These are phyloP conservation scores for Apolygus lucorum DNA, from an alignment of 1,140 invertebrate species.

Conservation along the genomic window DNA sequence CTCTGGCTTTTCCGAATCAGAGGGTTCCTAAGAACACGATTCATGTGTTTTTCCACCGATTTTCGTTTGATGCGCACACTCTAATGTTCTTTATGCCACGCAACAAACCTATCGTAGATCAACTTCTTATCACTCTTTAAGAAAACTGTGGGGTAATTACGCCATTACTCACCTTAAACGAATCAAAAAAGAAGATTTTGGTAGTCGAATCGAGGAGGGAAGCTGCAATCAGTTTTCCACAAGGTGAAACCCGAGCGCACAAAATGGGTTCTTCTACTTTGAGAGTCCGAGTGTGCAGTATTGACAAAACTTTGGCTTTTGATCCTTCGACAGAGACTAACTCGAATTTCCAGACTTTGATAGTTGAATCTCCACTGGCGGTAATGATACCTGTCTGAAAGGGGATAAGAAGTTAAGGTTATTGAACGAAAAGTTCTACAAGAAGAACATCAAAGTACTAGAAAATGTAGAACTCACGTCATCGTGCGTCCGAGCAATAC, in stretches of 20 bases:
- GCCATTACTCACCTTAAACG: conserved; percentile 82
- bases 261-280: conserved; percentile 80
- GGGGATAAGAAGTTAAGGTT: no score
- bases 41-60: no score
- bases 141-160: no score
- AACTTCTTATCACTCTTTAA: no score
- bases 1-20: no score
- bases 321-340: conserved; percentile 54
- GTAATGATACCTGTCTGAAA: conserved; percentile 72
- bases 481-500: conserved; percentile 64
- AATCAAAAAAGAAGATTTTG: conserved; percentile 90
- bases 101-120: no score
- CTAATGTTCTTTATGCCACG: no score
- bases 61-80: no score
- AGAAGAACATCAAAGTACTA: no score
- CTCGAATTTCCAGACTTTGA: conserved; percentile 94
- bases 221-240: conserved; percentile 81
- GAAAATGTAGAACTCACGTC: conserved; percentile 46
- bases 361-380: conserved; percentile 78
- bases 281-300: conserved; percentile 69
- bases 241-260: conserved; percentile 71
- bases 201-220: conserved; percentile 87
- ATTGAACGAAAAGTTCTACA: no score
- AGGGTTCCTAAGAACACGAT: no score
- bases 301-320: conserved; percentile 60